A percentile compares a stretch with the other conserved stretches of the same genome.
These are phyloP conservation scores for Toxotes chatareus DNA, from an alignment of 2,113 vertebrate species.

Conservation along the genomic window DNA sequence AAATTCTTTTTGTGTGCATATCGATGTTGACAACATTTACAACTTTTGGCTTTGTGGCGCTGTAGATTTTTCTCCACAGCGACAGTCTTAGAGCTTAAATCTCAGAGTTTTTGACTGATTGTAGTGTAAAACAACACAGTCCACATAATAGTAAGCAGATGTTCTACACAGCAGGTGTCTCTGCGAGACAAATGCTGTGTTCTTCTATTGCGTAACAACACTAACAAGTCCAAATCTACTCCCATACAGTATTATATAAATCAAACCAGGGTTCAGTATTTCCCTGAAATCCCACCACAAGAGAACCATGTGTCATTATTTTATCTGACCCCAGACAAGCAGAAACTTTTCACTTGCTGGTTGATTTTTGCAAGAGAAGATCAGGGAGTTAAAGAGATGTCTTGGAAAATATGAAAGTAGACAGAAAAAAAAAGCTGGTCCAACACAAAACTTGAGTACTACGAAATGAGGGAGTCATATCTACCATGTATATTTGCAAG, in stretches of 20 bases:
- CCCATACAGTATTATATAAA: conserved; percentile 19
- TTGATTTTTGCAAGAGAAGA: background rate
- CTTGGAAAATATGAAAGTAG: conserved; percentile 3
- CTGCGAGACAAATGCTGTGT: conserved; percentile 10
- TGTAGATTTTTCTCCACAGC: conserved; percentile 32
- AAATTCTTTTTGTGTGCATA: conserved; percentile 3
- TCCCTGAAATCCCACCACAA: conserved; percentile 41
- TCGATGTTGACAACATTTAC: background rate
- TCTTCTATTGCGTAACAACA: conserved; percentile 24
- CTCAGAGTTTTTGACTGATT: conserved; percentile 33
- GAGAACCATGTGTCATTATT: conserved; percentile 4
- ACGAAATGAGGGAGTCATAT: background rate
- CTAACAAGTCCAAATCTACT: conserved; percentile 22
- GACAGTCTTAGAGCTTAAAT: conserved; percentile 4
- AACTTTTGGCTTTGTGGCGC: conserved; percentile 3
- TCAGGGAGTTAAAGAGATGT: conserved; percentile 14
- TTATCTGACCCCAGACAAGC: conserved; percentile 14
- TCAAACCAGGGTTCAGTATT: conserved; percentile 33
- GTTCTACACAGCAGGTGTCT: conserved; percentile 47
- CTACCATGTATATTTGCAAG: background rate
- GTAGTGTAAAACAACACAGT: conserved; percentile 30
- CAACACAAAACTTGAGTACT: background rate
- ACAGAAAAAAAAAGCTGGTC: background rate
- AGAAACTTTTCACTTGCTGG: conserved; percentile 22
- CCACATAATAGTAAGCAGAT: conserved; percentile 56